Evolutionary conservation across 2,113 vertebrate genomes (phyloP), one percentile per base, ranked within the genome.

Genomic region (Bubo scandiacus): DNA sequence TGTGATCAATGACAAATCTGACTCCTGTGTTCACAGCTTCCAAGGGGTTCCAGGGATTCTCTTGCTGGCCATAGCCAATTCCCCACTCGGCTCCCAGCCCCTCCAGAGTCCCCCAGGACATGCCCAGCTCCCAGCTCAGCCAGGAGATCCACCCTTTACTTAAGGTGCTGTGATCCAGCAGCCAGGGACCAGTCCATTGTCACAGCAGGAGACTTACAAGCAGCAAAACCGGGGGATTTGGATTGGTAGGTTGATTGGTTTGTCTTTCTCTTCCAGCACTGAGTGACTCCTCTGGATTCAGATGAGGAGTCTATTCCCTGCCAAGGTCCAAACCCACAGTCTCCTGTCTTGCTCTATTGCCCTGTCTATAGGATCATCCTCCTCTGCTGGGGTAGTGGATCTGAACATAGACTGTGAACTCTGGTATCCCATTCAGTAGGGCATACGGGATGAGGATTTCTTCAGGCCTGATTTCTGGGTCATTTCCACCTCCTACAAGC

Each of bases 161-260:
- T 10, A 13, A 7, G 20, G 36, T 74, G 27, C 27, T 74, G 26
- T 42, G 30, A 29, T 55, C 43, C 58, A 78, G 27, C 11, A 77
- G 18, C 17, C 57, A 70, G 22, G 34, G 15, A 34, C 43, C 23
- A 71, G 57, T 13, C 23, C 19, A 5, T 5, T 51, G 57, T 70
- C 19, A 63, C 58, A 54, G 54, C 5, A 6, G 26, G 42, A 63
- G 9, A 70, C 42, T 58, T 32, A 42, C 6, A 36, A 45, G n/a
- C 26, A 75, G 9, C 3, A 1, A 30, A 78, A 10, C 22, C 2
- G 0, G 7, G 10, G 13, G 4, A 34, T 23, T 72, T 17, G 17
- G 17, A 14, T 14, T 32, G 23, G 5, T 36, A 8, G 8, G 5
- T 18, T 59, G 32, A 10, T 59, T 45, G 8, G 10, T 57, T 65